Evolutionary conservation across 2,888 invertebrate genomes (phyloP).

Genomic region (Aphodius granarius): DNA sequence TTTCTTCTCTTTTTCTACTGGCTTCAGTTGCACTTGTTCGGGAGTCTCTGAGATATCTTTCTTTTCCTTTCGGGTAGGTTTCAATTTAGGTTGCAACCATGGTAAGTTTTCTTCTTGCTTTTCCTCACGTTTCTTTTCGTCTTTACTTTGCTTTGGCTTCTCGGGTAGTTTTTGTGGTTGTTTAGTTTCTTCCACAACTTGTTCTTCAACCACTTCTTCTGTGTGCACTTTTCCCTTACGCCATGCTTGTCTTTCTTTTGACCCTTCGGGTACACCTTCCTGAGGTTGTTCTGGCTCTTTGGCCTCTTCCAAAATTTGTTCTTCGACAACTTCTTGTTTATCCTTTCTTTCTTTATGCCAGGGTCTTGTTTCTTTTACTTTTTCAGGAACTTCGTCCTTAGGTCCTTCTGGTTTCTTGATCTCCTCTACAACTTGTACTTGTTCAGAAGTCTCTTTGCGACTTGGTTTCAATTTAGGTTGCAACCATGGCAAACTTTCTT

Average conservation of each 20-base stretch:
- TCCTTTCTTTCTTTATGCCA: conserved; percentile 37
- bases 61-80: conserved; percentile 36
- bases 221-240: conserved; percentile 31
- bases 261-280: conserved; percentile 17
- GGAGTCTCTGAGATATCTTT: conserved; percentile 26
- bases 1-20: conserved; percentile 36
- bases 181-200: conserved; percentile 6
- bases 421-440: conserved; percentile 39
- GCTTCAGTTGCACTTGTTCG: conserved; percentile 39
- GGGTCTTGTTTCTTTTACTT: conserved; percentile 29
- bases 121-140: conserved; percentile 46
- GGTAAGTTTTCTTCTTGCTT: not conserved
- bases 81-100: conserved; percentile 26
- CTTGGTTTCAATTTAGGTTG: conserved; percentile 33
- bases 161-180: not conserved
- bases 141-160: conserved; percentile 50
- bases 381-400: conserved; percentile 21
- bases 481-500: conserved; percentile 4
- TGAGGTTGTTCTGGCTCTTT: conserved; percentile 38
- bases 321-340: conserved; percentile 26
- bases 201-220: conserved; percentile 17
- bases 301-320: conserved; percentile 41
- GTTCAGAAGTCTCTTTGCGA: too few relatives aligned
- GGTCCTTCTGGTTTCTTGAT: conserved; percentile 47
- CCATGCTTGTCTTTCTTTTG: conserved; percentile 25